phyloP scores from a whole-genome alignment of 2,113 vertebrate genomes.

The Pluvianellus socialis region DNA sequence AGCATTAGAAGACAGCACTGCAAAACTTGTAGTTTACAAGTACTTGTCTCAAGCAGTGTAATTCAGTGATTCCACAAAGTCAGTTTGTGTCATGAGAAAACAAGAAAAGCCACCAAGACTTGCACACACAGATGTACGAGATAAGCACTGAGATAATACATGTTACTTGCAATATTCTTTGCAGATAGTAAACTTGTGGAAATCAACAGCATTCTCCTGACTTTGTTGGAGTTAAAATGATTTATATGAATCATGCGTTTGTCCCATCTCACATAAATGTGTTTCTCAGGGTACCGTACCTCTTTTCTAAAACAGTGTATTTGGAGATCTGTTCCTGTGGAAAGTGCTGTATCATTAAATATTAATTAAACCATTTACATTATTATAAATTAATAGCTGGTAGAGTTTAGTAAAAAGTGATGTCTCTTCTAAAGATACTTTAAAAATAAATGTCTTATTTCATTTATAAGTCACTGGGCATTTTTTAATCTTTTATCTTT shows the following conservation, averaged over 20 bases:
- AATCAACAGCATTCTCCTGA: neutral
- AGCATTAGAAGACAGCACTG: neutral
- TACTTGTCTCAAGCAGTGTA: neutral
- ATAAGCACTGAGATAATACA: neutral
- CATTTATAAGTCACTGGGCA: neutral
- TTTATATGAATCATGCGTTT: neutral
- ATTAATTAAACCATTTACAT: conserved; percentile 16
- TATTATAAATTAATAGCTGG: conserved; percentile 12
- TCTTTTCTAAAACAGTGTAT: neutral
- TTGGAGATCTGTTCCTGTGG: neutral
- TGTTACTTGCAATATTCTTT: neutral
- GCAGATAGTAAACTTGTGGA: neutral
- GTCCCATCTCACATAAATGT: neutral
- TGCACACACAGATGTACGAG: neutral
- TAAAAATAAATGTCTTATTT: conserved; percentile 9
- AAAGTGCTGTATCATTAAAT: conserved; percentile 1
- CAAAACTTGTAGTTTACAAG: neutral
- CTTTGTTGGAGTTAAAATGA: neutral
- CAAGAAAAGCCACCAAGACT: neutral
- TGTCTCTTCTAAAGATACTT: neutral
- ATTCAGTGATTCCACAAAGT: neutral
- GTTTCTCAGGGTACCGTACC: neutral
- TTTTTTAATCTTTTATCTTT: neutral
- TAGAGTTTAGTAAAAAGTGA: neutral
- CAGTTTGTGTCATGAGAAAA: neutral